Evolutionary conservation across 2,888 invertebrate genomes (phyloP).

Genomic region (Crossocerus cetratus): DNA sequence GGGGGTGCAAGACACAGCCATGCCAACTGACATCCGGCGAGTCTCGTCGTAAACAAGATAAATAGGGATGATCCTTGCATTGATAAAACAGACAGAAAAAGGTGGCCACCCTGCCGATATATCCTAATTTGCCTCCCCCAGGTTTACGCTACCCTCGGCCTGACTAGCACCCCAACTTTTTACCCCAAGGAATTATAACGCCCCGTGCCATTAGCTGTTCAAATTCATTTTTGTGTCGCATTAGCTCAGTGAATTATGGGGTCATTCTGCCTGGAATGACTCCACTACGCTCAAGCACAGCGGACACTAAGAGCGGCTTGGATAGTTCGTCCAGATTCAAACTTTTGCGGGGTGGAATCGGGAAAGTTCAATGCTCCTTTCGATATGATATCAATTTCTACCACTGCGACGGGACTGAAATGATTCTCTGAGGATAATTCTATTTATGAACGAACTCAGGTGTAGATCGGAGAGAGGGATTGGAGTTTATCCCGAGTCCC

Average conservation of each 20-base stretch:
- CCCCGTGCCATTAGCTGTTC: slow-evolving; percentile 51
- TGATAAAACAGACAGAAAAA: slow-evolving; percentile 12
- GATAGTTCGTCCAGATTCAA: too few species aligned
- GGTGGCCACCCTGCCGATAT: slow-evolving; percentile 14
- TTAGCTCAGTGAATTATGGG: slow-evolving; percentile 38
- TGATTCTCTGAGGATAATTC: too few species aligned
- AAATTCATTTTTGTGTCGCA: slow-evolving; percentile 45
- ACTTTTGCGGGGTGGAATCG: too few species aligned
- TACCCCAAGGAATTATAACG: slow-evolving; percentile 24
- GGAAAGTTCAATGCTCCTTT: too few species aligned
- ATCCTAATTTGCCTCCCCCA: slow-evolving; percentile 28
- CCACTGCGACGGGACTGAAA: too few species aligned
- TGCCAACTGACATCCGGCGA: slow-evolving; percentile 3
- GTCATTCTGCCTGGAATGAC: slow-evolving; percentile 42
- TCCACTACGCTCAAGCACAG: slow-evolving; percentile 40
- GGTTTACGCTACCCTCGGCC: not conserved
- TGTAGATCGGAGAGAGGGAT: too few species aligned
- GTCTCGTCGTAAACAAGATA: not conserved
- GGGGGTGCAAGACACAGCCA: too few species aligned
- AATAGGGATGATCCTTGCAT: slow-evolving; percentile 10
- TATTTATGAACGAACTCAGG: too few species aligned
- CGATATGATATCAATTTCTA: too few species aligned
- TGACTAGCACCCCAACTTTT: slow-evolving; percentile 21
- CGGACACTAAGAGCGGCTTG: slow-evolving; percentile 26
- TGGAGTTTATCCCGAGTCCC: too few species aligned